Evolutionary conservation across 2,888 invertebrate species (phyloP).

Genomic region (Erannis defoliaria): DNA sequence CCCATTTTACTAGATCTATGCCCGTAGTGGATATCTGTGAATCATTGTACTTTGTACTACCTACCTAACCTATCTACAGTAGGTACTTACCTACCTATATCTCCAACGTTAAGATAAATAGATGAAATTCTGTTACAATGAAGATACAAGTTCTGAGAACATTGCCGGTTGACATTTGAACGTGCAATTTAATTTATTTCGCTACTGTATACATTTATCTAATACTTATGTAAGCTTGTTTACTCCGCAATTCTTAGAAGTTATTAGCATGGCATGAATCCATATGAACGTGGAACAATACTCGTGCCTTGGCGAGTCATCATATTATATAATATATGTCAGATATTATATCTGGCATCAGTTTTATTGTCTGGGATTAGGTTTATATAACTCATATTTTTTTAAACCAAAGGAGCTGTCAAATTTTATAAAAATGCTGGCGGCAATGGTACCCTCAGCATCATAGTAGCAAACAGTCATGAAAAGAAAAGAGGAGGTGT

Average conservation of each 20-base stretch:
- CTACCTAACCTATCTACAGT: background rate
- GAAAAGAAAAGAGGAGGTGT: too few species aligned
- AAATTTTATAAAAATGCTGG: too few species aligned
- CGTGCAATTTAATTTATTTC: conserved; percentile 17
- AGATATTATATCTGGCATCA: conserved; percentile 20
- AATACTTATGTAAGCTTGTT: conserved; percentile 47
- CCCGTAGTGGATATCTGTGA: background rate
- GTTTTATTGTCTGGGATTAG: conserved; percentile 6
- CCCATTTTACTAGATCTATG: too few species aligned
- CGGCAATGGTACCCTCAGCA: too few species aligned
- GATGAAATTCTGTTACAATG: conserved; percentile 5
- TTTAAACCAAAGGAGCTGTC: too few species aligned
- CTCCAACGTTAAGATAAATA: background rate
- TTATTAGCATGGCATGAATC: conserved; percentile 53
- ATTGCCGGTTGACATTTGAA: conserved; percentile 13
- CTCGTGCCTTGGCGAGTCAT: conserved; percentile 2
- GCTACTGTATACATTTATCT: conserved; percentile 18
- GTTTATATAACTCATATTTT: too few species aligned
- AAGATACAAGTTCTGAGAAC: conserved; percentile 10
- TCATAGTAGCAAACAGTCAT: too few species aligned
- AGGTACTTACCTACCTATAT: too few species aligned
- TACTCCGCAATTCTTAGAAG: conserved; percentile 52
- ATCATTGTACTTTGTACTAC: background rate
- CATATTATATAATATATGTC: too few species aligned
- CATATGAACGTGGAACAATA: conserved; percentile 49